Conservation (phyloP, 1,140 invertebrate genomes). For the Pogonus chalceus region DNA sequence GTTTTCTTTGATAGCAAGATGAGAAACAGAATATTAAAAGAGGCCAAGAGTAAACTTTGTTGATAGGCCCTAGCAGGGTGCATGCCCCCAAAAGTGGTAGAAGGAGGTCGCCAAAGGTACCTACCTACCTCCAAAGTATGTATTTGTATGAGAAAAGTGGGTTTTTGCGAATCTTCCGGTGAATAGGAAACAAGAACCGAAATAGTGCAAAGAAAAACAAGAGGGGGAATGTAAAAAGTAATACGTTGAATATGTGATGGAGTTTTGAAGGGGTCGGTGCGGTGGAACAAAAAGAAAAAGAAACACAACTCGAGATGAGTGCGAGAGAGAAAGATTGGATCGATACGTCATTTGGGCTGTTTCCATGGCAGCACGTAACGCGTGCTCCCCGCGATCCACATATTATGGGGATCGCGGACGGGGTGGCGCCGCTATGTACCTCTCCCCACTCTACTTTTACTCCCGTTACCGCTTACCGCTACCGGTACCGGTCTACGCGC, state of each 20-base stretch:
- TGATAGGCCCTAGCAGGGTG: slow-evolving; percentile 2
- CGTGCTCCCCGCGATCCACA: slow-evolving; percentile 22
- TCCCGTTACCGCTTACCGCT: too few relatives aligned
- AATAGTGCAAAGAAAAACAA: slow-evolving; percentile 28
- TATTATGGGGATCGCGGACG: not conserved
- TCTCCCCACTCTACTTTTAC: too few relatives aligned
- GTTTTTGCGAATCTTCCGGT: not conserved
- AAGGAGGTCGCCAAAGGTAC: not conserved
- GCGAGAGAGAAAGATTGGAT: slow-evolving; percentile 27
- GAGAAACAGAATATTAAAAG: slow-evolving; percentile 21
- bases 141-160: not conserved
- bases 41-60: slow-evolving; percentile 14
- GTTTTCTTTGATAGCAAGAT: slow-evolving; percentile 11
- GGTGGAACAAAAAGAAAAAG: slow-evolving; percentile 4
- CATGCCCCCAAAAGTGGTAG: slow-evolving; percentile 4
- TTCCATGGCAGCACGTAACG: slow-evolving; percentile 33
- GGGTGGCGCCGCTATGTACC: not conserved
- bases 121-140: not conserved
- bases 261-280: slow-evolving; percentile 12
- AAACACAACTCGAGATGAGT: slow-evolving; percentile 2
- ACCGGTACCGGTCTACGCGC: too few relatives aligned
- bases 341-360: slow-evolving; percentile 35
- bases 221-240: slow-evolving; percentile 30
- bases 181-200: slow-evolving; percentile 19
- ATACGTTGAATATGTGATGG: slow-evolving; percentile 38